phyloP scores from a whole-genome alignment of 2,888 invertebrate species.

The Plusia festucae region DNA sequence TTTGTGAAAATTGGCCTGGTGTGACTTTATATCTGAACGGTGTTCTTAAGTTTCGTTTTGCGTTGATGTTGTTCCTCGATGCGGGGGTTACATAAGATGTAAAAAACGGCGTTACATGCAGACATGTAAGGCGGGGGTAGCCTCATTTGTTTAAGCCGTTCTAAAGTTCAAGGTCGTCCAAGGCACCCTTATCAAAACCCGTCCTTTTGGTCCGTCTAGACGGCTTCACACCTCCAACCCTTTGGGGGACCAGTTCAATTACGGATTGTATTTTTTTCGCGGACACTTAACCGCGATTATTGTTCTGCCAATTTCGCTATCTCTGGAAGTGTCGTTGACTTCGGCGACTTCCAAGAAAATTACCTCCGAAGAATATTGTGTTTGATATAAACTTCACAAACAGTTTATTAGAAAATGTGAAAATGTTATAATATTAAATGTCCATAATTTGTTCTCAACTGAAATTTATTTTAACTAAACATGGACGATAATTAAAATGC shows the following conservation, averaged over 20 bases:
- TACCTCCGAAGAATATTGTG: conserved; percentile 19
- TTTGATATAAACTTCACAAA: conserved; percentile 44
- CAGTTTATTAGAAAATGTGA: conserved; percentile 46
- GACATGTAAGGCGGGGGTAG: conserved; percentile 70
- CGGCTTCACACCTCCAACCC: conserved; percentile 86
- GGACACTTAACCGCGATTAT: conserved; percentile 41
- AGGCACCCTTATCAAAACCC: conserved; percentile 86
- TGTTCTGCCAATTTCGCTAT: conserved; percentile 29
- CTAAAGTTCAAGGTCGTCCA: conserved; percentile 86
- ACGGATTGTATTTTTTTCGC: conserved; percentile 72
- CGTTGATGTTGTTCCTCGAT: conserved; percentile 36
- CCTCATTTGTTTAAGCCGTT: conserved; percentile 86
- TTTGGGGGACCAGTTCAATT: conserved; percentile 81
- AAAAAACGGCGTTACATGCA: conserved; percentile 63
- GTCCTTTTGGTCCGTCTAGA: conserved; percentile 87
- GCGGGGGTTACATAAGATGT: conserved; percentile 46
- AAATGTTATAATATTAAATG: conserved; percentile 44
- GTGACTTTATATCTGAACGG: conserved; percentile 54
- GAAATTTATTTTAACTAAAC: conserved; percentile 52
- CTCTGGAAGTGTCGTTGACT: conserved; percentile 39
- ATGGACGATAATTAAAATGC: conserved; percentile 60
- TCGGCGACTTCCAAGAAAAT: conserved; percentile 27
- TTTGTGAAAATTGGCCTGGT: conserved; percentile 60
- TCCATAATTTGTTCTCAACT: conserved; percentile 40
- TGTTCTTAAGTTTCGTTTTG: conserved; percentile 30